Base-by-base conservation (phyloP, 1,140 invertebrate genomes). In the Diploscapter pachys region DNA sequence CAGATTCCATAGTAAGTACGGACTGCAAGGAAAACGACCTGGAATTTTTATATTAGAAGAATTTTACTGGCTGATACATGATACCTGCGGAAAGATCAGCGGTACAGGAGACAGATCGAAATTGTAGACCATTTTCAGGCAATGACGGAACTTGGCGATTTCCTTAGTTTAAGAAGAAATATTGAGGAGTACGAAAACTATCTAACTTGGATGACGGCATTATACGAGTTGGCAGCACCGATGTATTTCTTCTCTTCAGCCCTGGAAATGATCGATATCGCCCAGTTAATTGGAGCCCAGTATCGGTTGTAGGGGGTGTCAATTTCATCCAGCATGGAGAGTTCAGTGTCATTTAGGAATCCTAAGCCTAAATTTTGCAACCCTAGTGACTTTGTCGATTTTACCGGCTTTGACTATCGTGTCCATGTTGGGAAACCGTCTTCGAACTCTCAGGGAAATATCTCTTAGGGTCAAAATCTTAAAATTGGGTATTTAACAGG, bases 221-320 rank as follows among this genome's bases (percentile, higher is more conserved):
- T 81, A 48, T 85, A 52, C 3, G 85, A 65, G 68, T 74, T 73
- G 54, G 84, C 82, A 61, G 74, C 78, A 56, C 71, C 71, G 54
- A 85, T 83, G 63, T 85, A 82, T n/a, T 77, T 73, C 31, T 84
- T 63, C 5, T 71, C n/a, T 49, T 74, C 57, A 3, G 82, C 77
- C 52, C 80, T 73, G 57, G 84, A 78, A 8, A 80, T n/a, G 56
- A 85, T 11, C 2, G 69, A 11, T 9, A 73, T 66, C 49, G 69
- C 63, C 82, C 82, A 84, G 51, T 84, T 82, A 31, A 86, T 79
- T 3, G 83, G 83, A 2, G 80, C 78, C 83, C 83, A 84, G 63
- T 84, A 84, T n/a, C 80, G 75, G 57, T 63, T 63, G 62, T 79
- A 78, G 9, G 65, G 64, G 53, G 79, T 73, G 49, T 79, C 73